phyloP scores from a whole-genome alignment of 2,888 invertebrate genomes.

The Lingula anatina region DNA sequence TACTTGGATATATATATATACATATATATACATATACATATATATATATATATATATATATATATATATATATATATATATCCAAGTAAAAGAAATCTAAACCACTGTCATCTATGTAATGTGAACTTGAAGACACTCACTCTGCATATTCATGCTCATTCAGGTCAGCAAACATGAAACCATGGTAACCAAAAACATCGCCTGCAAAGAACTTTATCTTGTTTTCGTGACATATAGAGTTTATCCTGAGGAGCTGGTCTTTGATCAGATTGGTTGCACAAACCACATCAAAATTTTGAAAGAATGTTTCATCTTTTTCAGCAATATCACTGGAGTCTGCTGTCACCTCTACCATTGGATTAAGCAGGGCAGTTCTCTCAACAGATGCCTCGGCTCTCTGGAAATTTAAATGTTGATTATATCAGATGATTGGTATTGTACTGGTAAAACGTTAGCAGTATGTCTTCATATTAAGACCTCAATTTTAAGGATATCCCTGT shows the following conservation, averaged over 20 bases:
- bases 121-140: no score
- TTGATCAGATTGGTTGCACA: constrained; percentile 72
- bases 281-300: constrained; percentile 73
- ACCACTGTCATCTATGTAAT: no score
- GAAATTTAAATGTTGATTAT: constrained; percentile 19
- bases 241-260: constrained; percentile 68
- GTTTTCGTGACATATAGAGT: constrained; percentile 60
- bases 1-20: no score
- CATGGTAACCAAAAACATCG: constrained; percentile 90
- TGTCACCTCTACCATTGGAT: constrained; percentile 85
- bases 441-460: no score
- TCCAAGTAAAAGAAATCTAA: no score
- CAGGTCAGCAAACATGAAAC: constrained; percentile 85
- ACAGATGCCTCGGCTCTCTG: constrained; percentile 80
- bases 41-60: no score
- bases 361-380: constrained; percentile 73
- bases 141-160: constrained; percentile 74
- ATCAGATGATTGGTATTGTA: background rate
- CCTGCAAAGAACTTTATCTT: constrained; percentile 81
- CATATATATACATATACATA: no score
- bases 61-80: no score
- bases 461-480: no score
- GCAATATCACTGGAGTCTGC: constrained; percentile 58
- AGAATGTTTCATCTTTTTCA: constrained; percentile 68
- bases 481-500: no score